Conservation (phyloP, 2,113 vertebrate species). For the Rostratula benghalensis region DNA sequence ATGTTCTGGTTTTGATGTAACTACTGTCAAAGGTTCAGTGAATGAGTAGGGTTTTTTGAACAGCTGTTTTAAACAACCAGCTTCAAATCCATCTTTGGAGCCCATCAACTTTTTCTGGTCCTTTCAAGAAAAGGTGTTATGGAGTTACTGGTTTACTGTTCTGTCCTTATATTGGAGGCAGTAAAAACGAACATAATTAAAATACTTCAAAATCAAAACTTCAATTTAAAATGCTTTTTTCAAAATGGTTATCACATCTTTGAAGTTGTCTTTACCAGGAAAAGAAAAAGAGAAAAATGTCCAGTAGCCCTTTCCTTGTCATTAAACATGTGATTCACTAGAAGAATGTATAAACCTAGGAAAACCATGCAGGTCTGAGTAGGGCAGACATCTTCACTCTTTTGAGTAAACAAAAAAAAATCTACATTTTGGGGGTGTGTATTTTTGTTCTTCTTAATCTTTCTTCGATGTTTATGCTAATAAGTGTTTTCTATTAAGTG, state of each 20-base stretch:
- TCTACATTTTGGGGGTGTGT: background rate
- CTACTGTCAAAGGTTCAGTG: background rate
- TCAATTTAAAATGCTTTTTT: background rate
- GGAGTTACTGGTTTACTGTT: background rate
- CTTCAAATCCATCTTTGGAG: background rate
- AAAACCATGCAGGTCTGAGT: background rate
- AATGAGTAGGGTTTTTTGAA: background rate
- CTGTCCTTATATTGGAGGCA: background rate
- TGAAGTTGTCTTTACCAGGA: background rate
- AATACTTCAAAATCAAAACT: background rate
- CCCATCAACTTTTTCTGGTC: background rate
- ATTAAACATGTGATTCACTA: background rate
- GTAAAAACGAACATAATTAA: background rate
- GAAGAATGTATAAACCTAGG: background rate
- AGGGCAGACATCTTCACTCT: background rate
- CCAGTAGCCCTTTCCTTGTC: background rate
- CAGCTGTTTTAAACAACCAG: background rate
- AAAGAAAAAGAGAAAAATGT: background rate
- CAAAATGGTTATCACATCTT: background rate
- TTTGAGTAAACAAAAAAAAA: background rate
- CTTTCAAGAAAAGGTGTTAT: background rate
- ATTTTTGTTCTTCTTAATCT: background rate
- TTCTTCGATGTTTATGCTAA: background rate
- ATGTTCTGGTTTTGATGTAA: background rate
- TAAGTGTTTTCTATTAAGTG: background rate